These are phyloP conservation scores for Nymphalis io DNA, from an alignment of 1,140 invertebrate species.

Conservation along the genomic window DNA sequence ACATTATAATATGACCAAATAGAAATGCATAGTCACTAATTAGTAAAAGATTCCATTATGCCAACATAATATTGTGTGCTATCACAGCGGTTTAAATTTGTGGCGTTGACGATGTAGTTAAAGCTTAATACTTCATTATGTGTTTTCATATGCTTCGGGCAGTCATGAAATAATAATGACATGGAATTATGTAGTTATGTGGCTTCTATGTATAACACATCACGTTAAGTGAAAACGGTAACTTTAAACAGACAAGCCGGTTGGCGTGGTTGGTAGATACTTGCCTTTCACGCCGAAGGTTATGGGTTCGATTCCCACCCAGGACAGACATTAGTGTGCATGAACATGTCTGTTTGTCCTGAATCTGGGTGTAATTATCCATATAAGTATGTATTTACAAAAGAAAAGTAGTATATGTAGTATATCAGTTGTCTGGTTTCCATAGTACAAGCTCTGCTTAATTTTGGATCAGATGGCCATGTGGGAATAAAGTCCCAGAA, in stretches of 20 bases:
- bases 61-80: slow-evolving; percentile 18
- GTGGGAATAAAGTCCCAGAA: too few relatives aligned
- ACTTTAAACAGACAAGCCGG: not conserved
- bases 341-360: too few relatives aligned
- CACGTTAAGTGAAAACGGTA: not conserved
- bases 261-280: too few relatives aligned
- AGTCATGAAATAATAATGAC: slow-evolving; percentile 27
- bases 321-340: too few relatives aligned
- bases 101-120: slow-evolving; percentile 35
- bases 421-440: too few relatives aligned
- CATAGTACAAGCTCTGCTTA: too few relatives aligned
- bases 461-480: too few relatives aligned
- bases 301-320: too few relatives aligned
- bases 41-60: slow-evolving; percentile 38
- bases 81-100: slow-evolving; percentile 30
- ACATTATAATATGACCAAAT: slow-evolving; percentile 6
- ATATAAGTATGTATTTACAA: too few relatives aligned
- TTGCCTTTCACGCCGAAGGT: too few relatives aligned
- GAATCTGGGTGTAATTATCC: too few relatives aligned
- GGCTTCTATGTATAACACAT: not conserved
- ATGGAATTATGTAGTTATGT: not conserved
- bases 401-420: too few relatives aligned
- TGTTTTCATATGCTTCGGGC: slow-evolving; percentile 36
- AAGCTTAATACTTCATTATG: slow-evolving; percentile 40
- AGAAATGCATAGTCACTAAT: slow-evolving; percentile 30